Evolutionary conservation across 1,140 invertebrate genomes (phyloP), one percentile per base, ranked within the genome.

Genomic region (Rhopalosiphum maidis): DNA sequence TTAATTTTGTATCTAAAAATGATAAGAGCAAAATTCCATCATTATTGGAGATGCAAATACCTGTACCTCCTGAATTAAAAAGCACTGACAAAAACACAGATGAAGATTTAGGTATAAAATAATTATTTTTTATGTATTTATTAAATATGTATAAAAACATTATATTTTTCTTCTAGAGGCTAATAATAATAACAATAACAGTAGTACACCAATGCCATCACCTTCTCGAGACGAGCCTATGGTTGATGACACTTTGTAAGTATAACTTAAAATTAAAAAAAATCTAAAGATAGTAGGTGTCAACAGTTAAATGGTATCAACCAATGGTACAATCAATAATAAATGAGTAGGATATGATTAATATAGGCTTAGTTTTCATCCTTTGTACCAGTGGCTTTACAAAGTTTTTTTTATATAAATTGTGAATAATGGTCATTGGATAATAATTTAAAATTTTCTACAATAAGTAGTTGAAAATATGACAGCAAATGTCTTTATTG

Each of bases 21-120:
- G 91, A 93, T 54, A 93, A 93, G 25, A 85, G 37, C 7, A 93
- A 93, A 93, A 93, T 93, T 30, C 91, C 91, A n/a, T 93, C 91
- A 54, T 93, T 93, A 43, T 93, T 93, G 15, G 91, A 93, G 55
- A 93, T 93, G 91, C 82, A 93, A 93, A 93, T 93, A 43, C 91
- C 91, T 37, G 48, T 93, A 37, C 91, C 91, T 41, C 77, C 48
- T 18, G 91, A 82, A 85, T 86, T 93, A 93, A 93, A 93, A 86
- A 86, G 35, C 30, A 93, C 91, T 54, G 91, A 93, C 0, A 92
- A 92, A 83, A 92, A 48, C 35, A 22, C 22, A 37, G 46, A 51
- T 51, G 91, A 93, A 54, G 91, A 93, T 86, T 7, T 41, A 54
- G 91, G 91, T 93, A 86, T 41, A 83, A 43, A 23, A n/a, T 11